phyloP scores from a whole-genome alignment of 2,797 vertebrate genomes.

The Hoplostethus atlanticus region DNA sequence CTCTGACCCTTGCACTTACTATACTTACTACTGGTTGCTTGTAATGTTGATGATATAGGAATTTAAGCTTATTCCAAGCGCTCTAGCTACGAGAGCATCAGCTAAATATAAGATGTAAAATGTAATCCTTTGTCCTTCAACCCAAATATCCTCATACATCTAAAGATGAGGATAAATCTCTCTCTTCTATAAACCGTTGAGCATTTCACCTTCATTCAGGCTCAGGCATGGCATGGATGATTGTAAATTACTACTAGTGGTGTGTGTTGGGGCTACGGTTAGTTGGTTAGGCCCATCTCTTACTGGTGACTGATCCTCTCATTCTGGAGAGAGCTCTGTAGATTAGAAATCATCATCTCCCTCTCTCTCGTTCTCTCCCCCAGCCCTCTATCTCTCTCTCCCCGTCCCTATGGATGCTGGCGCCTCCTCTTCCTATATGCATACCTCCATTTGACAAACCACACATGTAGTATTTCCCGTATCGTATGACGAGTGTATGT shows the following conservation, averaged over 20 bases:
- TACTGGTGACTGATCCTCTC: conserved; percentile 63
- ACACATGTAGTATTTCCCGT: conserved; percentile 41
- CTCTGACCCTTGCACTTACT: conserved; percentile 48
- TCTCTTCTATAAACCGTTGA: conserved; percentile 39
- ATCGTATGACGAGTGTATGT: conserved; percentile 52
- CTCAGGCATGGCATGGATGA: conserved; percentile 40
- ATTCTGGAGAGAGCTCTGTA: conserved; percentile 47
- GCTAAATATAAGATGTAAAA: conserved; percentile 44
- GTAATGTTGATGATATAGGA: conserved; percentile 47
- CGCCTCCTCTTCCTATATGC: conserved; percentile 27
- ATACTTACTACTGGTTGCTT: conserved; percentile 53
- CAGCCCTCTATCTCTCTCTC: conserved; percentile 10
- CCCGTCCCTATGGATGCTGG: conserved; percentile 23
- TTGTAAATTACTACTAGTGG: conserved; percentile 54
- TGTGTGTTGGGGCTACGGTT: conserved; percentile 54
- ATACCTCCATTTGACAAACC: conserved; percentile 46
- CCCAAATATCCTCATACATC: conserved; percentile 50
- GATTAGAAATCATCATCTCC: conserved; percentile 69
- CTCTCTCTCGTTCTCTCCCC: conserved; percentile 22
- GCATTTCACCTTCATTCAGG: conserved; percentile 61
- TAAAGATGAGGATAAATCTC: conserved; percentile 59
- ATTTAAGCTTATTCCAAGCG: conserved; percentile 42
- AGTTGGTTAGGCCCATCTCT: conserved; percentile 56
- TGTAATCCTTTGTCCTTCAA: conserved; percentile 60
- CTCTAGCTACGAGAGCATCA: conserved; percentile 32